These are phyloP conservation scores for Rana temporaria DNA, from an alignment of 2,113 vertebrate genomes.

Conservation along the genomic window DNA sequence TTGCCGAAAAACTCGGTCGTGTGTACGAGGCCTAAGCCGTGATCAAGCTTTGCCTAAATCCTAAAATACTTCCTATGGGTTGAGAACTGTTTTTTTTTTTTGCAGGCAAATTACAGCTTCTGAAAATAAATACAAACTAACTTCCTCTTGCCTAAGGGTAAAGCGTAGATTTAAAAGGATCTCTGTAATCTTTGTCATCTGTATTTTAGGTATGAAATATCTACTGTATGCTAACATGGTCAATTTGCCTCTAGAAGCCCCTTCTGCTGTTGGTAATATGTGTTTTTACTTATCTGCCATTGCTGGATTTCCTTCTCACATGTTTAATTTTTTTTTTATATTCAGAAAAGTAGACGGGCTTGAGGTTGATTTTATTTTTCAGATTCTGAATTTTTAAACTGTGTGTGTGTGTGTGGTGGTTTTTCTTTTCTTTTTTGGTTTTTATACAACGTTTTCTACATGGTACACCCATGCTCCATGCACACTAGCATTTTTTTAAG, in stretches of 20 bases:
- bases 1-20: too few species aligned
- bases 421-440: too few species aligned
- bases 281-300: conserved; percentile 6
- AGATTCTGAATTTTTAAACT: neutral
- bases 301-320: neutral
- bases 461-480: too few species aligned
- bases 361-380: too few species aligned
- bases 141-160: neutral
- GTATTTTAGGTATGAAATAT: conserved; percentile 54
- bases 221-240: conserved; percentile 59
- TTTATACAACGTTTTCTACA: too few species aligned
- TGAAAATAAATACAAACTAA: neutral
- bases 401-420: too few species aligned
- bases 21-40: too few species aligned
- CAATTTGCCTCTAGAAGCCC: conserved; percentile 64
- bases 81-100: conserved; percentile 38
- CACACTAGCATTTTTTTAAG: too few species aligned
- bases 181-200: conserved; percentile 21
- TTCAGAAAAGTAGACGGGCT: too few species aligned
- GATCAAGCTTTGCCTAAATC: conserved; percentile 18
- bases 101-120: conserved; percentile 10
- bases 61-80: conserved; percentile 6
- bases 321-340: too few species aligned
- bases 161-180: neutral
- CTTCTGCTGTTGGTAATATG: conserved; percentile 49